A percentile compares a stretch with the other conserved stretches of the same genome.
These are phyloP conservation scores for Callyntrura guangdongensis DNA, from an alignment of 2,888 invertebrate genomes.

Conservation along the genomic window DNA sequence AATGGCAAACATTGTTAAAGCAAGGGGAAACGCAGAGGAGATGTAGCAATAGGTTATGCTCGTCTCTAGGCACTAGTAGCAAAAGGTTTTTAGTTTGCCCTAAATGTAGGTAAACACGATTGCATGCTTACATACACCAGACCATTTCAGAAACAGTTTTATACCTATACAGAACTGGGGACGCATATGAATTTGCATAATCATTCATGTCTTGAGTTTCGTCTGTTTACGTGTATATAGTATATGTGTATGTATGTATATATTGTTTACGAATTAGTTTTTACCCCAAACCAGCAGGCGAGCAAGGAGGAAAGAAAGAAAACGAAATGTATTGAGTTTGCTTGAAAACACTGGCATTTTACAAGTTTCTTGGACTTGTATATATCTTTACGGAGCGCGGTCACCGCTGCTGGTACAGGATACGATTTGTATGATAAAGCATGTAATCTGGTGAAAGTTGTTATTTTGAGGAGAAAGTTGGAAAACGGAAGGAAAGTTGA, in stretches of 20 bases:
- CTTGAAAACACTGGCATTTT: conserved; percentile 57
- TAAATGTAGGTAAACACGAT: too few species aligned
- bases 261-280: not conserved
- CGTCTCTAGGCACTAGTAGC: not conserved
- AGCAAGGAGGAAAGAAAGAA: conserved; percentile 5
- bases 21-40: conserved; percentile 15
- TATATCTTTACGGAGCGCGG: not conserved
- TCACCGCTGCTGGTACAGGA: conserved; percentile 19
- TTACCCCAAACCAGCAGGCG: not conserved
- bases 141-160: not conserved
- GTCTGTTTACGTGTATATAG: not conserved
- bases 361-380: conserved; percentile 40
- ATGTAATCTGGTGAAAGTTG: conserved; percentile 9
- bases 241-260: not conserved
- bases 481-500: conserved; percentile 7
- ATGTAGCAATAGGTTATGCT: too few species aligned
- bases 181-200: not conserved
- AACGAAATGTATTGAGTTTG: conserved; percentile 52
- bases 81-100: not conserved
- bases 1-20: conserved; percentile 73
- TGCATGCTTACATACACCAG: too few species aligned
- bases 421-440: conserved; percentile 6
- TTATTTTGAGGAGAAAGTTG: not conserved
- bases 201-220: too few species aligned
- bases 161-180: not conserved